A percentile compares a stretch with the other conserved stretches of the same genome.
These are phyloP conservation scores for Atta cephalotes DNA, from an alignment of 1,140 invertebrate species.

Conservation along the genomic window DNA sequence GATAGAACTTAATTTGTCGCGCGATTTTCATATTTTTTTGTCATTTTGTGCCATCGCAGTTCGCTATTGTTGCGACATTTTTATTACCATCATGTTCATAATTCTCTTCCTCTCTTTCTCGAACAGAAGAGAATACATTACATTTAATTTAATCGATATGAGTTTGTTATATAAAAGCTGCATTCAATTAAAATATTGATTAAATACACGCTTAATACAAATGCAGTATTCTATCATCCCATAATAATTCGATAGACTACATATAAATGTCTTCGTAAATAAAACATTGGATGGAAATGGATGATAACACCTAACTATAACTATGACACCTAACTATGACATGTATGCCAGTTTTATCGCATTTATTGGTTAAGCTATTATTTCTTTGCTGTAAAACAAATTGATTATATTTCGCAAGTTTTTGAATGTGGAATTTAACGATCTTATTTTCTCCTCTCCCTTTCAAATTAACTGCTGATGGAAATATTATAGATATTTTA, in stretches of 20 bases:
- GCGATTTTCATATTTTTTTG: slow-evolving; percentile 41
- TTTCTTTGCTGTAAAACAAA: slow-evolving; percentile 1
- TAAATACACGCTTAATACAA: background rate
- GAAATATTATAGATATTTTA: slow-evolving; percentile 15
- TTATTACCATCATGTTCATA: background rate
- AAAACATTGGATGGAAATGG: slow-evolving; percentile 11
- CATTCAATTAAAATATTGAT: slow-evolving; percentile 24
- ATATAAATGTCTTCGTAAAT: background rate
- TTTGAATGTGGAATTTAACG: slow-evolving; percentile 13
- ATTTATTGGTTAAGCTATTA: slow-evolving; percentile 20
- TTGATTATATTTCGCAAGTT: slow-evolving; percentile 19
- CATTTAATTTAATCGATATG: background rate
- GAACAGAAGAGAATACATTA: background rate
- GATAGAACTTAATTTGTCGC: slow-evolving; percentile 38
- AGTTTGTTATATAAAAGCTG: background rate
- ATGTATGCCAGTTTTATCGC: background rate
- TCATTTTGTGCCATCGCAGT: slow-evolving; percentile 1
- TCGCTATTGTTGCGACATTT: slow-evolving; percentile 22
- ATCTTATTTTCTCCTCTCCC: background rate
- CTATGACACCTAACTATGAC: slow-evolving; percentile 8
- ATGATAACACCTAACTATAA: slow-evolving; percentile 9
- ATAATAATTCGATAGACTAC: background rate
- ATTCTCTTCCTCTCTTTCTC: background rate
- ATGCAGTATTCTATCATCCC: background rate
- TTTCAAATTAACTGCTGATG: background rate